phyloP scores from a whole-genome alignment of 2,113 vertebrate species.

The Passer domesticus region DNA sequence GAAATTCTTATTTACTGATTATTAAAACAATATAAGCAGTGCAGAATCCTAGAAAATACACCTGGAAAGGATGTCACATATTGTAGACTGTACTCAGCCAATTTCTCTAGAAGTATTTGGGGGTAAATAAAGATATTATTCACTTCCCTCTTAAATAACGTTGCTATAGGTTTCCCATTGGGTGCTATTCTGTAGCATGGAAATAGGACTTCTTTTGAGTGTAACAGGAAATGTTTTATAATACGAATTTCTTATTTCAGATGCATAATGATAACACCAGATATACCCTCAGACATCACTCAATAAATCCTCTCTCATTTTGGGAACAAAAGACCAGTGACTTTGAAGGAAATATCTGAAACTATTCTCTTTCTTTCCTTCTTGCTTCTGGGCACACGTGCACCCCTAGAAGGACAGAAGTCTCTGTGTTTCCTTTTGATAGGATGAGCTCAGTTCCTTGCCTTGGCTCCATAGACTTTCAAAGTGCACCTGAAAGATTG shows the following conservation, averaged over 20 bases:
- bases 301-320: neutral
- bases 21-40: neutral
- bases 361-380: neutral
- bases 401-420: neutral
- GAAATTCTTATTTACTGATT: neutral
- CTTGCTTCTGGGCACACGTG: neutral
- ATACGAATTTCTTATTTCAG: neutral
- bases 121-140: neutral
- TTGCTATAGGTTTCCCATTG: neutral
- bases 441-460: neutral
- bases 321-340: neutral
- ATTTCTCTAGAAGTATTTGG: neutral
- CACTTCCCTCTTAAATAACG: neutral
- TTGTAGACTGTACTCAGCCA: neutral
- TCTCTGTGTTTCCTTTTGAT: neutral
- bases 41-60: neutral
- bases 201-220: neutral
- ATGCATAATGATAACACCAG: neutral
- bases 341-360: neutral
- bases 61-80: neutral
- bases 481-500: neutral
- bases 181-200: neutral
- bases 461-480: neutral
- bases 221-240: neutral
- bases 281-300: neutral